These are phyloP conservation scores for Thysanoteuthis rhombus DNA, from an alignment of 2,888 invertebrate genomes.

Conservation along the genomic window DNA sequence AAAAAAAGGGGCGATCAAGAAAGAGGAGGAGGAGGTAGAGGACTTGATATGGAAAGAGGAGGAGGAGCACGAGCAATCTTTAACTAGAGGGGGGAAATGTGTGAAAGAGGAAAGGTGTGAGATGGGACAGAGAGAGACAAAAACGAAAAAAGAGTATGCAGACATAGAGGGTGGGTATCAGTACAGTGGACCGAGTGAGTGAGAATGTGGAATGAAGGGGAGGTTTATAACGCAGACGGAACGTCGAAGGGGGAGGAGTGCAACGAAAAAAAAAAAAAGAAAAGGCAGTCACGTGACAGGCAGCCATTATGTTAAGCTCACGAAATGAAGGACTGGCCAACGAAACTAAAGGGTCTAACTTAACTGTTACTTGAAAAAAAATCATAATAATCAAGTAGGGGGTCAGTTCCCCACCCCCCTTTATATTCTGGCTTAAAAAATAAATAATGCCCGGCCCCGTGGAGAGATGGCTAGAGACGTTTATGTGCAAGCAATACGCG, in stretches of 20 bases:
- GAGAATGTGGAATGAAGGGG: too few relatives aligned
- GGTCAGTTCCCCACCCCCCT: not conserved
- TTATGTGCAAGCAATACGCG: conserved; percentile 63
- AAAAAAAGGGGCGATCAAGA: not conserved
- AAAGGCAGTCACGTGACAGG: conserved; percentile 58
- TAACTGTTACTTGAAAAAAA: conserved; percentile 18
- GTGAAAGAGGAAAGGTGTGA: not conserved
- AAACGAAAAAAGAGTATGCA: not conserved
- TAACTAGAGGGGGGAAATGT: not conserved
- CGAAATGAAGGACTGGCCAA: conserved; percentile 44
- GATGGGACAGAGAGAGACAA: too few relatives aligned
- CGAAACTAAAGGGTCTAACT: conserved; percentile 31
- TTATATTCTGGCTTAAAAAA: conserved; percentile 13
- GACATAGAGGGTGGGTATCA: not conserved
- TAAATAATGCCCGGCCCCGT: conserved; percentile 56
- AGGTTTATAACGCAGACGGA: too few relatives aligned
- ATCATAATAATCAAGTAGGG: not conserved
- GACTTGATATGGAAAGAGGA: not conserved
- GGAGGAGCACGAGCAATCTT: not conserved
- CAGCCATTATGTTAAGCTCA: conserved; percentile 62
- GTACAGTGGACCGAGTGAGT: not conserved
- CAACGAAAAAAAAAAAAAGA: not conserved
- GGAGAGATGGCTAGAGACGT: conserved; percentile 63
- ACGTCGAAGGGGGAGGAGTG: too few relatives aligned
- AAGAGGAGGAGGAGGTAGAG: not conserved